Evolutionary conservation across 2,797 vertebrate species (phyloP), one percentile per base, ranked within the genome.

Genomic region (Rhadinocentrus ornatus): DNA sequence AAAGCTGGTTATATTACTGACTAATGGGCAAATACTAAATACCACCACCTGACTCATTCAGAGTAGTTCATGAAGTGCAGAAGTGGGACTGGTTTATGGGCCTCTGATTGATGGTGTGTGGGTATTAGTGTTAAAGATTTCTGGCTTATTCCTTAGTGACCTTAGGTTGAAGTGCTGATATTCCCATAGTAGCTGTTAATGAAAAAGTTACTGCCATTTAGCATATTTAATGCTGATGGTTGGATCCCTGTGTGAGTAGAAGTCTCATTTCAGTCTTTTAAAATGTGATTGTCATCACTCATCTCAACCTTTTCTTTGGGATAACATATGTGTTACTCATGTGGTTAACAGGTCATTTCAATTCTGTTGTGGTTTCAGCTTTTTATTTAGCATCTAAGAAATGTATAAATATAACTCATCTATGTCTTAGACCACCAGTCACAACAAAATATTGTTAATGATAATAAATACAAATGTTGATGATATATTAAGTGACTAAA

Each of bases 81-180:
- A 18, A 68, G 39, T 27, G 7, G 18, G 53, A 70, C 73, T 78
- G 74, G 44, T 81, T 81, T 74, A 81, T 31, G 46, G 62, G 66
- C 55, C 41, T 59, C 57, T 73, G 86, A 83, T 77, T 88, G 90
- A 91, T 86, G 73, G 39, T 69, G 73, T 67, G 71, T n/a, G 35
- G 77, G 86, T 78, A 80, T 91, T 89, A 90, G 86, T 58, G 78
- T 75, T 89, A 91, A 91, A 77, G 90, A 92, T 93, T 90, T 90
- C 75, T 73, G 69, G 65, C 81, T 88, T 70, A 86, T 77, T 86
- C 80, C 72, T 75, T 29, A 8, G 58, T 77, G 87, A 89, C 86
- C 71, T 82, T 24, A 27, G 83, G 63, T 83, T 75, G 73, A 82
- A 83, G 64, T 29, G 54, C 55, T 60, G 59, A 55, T 39, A 24